Evolutionary conservation across 2,113 vertebrate species (phyloP), one percentile per base, ranked within the genome.

Genomic region (Tachysurus vachellii): DNA sequence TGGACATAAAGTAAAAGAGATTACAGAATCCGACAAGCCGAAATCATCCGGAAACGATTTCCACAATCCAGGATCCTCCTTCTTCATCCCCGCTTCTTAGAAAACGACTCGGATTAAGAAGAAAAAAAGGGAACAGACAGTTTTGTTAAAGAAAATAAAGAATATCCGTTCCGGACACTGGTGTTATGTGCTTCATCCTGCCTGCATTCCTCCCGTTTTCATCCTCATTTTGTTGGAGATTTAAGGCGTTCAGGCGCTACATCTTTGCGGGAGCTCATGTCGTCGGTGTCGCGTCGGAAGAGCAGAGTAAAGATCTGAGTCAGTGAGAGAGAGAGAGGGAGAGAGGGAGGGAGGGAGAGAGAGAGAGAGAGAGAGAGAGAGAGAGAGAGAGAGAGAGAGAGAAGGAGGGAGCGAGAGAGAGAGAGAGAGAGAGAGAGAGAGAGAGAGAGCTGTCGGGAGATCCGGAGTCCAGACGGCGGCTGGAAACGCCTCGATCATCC

Each of bases 401-500:
- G 47, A 50, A 3, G 4, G 47, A 50, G 47, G 4, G 47, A 50
- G 47, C 1, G 47, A 50, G 47, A 50, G 47, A 50, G 47, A 50
- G 47, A 50, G 47, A 31, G 79, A 50, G 47, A 50, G 47, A 50
- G 47, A 50, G 47, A 50, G 47, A 50, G 47, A 50, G 47, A 50
- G 47, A 50, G 47, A 50, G 47, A 50, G 47, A 50, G 66, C n/a
- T n/a, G 75, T 70, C 83, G 71, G 84, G 44, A 59, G 80, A 42
- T 42, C 83, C 77, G 68, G 80, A 82, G 47, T 83, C 88, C 80
- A 90, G 89, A 90, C 89, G 82, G 84, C 73, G 81, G 57, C 90
- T 91, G 90, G 90, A 91, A 91, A 91, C 90, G 90, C 90, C 90
- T 91, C 88, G 86, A 84, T 85, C 83, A 82, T 82, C 83, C 86